Conservation (phyloP, 2,113 vertebrate species). For the Todiramphus saurophagus region DNA sequence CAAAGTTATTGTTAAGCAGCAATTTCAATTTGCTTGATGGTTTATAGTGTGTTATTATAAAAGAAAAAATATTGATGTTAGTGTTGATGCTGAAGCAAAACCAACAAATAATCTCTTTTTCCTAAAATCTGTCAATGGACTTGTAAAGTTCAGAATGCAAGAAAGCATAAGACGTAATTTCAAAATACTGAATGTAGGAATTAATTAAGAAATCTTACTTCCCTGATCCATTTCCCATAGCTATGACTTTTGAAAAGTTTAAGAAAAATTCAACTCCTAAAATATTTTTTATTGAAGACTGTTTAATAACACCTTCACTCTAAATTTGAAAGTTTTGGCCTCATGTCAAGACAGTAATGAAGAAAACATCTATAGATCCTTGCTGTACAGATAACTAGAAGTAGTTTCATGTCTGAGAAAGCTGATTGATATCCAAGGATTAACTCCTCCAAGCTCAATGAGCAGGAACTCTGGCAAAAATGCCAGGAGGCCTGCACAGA, state of each 20-base stretch:
- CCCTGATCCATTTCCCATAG: background rate
- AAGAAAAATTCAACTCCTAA: background rate
- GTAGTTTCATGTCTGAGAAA: background rate
- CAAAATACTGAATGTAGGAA: background rate
- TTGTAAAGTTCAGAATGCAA: background rate
- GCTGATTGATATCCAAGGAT: background rate
- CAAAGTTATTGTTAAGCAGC: background rate
- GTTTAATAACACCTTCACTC: background rate
- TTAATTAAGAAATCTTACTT: background rate
- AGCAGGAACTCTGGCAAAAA: background rate
- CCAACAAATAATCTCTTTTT: background rate
- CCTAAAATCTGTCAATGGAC: background rate
- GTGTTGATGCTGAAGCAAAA: background rate
- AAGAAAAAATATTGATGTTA: background rate
- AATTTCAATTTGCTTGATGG: background rate
- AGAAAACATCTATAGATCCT: background rate
- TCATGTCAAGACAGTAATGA: background rate
- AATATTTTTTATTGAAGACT: background rate
- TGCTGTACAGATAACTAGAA: background rate
- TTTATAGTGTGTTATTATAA: background rate
- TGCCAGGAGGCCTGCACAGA: background rate
- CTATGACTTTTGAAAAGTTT: background rate
- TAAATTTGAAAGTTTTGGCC: background rate
- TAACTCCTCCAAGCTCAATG: background rate
- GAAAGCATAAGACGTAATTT: background rate